Percentiles rank a stretch among this genome's conserved stretches.
These are phyloP conservation scores for Penaeus monodon DNA, from an alignment of 2,888 invertebrate genomes.

Conservation along the genomic window DNA sequence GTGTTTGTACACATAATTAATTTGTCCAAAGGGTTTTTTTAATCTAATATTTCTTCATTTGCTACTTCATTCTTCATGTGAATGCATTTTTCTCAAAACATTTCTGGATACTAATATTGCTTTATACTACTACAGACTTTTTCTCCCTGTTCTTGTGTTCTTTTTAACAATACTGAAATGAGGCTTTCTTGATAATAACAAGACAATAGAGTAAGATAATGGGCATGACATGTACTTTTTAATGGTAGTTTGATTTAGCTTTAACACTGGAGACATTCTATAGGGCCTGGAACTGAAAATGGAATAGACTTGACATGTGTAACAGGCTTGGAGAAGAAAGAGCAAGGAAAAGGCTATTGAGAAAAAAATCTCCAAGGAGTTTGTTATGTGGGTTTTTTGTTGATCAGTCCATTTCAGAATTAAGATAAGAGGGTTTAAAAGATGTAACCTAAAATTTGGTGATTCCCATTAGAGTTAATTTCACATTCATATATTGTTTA, in stretches of 20 bases:
- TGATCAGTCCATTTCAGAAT: no score
- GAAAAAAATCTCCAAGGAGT: no score
- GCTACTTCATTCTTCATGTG: background rate
- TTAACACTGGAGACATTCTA: slow-evolving; percentile 4
- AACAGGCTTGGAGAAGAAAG: no score
- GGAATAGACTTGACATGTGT: background rate
- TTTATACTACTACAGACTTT: background rate
- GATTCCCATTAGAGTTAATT: no score
- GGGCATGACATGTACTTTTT: slow-evolving; percentile 19
- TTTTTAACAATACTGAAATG: slow-evolving; percentile 25
- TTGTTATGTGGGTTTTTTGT: no score
- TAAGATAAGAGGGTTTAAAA: no score
- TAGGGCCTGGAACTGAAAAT: background rate
- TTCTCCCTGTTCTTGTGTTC: slow-evolving; percentile 16
- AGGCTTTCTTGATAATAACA: slow-evolving; percentile 31
- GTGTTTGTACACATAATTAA: slow-evolving; percentile 1
- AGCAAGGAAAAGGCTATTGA: no score
- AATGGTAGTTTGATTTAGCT: slow-evolving; percentile 7
- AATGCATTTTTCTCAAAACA: background rate
- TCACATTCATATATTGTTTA: no score
- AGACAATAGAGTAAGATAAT: slow-evolving; percentile 33
- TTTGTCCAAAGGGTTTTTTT: slow-evolving; percentile 3
- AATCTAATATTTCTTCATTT: slow-evolving; percentile 8
- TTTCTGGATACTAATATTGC: slow-evolving; percentile 24
- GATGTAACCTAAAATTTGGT: no score